phyloP scores from a whole-genome alignment of 2,888 invertebrate genomes.

The Ariolimax columbianus region DNA sequence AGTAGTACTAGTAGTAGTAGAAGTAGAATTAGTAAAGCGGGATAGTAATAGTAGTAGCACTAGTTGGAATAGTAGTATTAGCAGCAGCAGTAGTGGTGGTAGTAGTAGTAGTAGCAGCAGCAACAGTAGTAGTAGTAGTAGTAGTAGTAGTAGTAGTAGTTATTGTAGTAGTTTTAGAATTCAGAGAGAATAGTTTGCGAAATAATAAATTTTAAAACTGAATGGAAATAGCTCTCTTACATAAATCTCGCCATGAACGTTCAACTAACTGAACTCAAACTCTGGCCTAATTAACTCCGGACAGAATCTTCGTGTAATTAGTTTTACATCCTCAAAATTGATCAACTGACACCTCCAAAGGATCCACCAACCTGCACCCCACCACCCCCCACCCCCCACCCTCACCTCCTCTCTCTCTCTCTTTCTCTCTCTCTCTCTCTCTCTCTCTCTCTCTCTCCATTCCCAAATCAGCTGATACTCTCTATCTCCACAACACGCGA shows the following conservation, averaged over 20 bases:
- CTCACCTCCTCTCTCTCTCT: neutral
- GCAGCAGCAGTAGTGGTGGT: neutral
- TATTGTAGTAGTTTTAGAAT: neutral
- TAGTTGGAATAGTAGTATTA: no score
- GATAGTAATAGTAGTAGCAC: neutral
- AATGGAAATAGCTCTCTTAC: no score
- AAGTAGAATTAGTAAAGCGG: neutral
- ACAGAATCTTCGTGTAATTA: no score
- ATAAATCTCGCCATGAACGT: no score
- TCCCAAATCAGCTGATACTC: neutral
- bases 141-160: constrained; percentile 8
- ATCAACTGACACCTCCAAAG: no score
- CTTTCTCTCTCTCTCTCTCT: constrained; percentile 11
- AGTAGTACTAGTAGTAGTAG: neutral
- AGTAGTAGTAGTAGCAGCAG: neutral
- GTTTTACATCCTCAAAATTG: no score
- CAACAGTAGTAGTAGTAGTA: neutral
- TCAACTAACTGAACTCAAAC: no score
- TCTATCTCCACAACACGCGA: no score
- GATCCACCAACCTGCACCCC: neutral
- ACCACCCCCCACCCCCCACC: no score
- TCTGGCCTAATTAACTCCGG: no score
- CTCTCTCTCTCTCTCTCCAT: constrained; percentile 9
- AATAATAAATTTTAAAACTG: no score
- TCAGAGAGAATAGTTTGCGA: no score